Evolutionary conservation across 2,113 vertebrate species (phyloP), one percentile per base, ranked within the genome.

Genomic region (Triplophysa dalaica): DNA sequence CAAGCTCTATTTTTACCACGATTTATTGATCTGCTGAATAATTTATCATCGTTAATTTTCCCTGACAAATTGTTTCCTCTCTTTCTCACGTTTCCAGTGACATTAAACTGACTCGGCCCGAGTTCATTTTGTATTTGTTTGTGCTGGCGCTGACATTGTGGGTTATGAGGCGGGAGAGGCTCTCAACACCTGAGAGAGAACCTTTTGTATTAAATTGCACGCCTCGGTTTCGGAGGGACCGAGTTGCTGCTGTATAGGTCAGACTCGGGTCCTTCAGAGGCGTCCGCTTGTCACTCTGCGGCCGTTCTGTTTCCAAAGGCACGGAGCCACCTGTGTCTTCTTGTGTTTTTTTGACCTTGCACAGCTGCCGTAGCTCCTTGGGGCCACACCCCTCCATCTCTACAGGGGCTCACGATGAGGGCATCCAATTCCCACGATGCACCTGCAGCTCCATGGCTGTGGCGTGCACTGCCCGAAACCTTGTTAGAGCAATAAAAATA

Each of bases 401-500:
- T 54, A 38, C 58, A 26, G 61, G 61, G 48, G 54, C 62, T 24
- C 24, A 5, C 19, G 52, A 79, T 48, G 68, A 77, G 38, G 52
- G 43, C 64, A 75, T 78, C 50, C 70, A 33, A 78, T 81, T 76
- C 68, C 65, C 84, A 81, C 38, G n/a, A 52, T 81, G 78, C 81
- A 81, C 73, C 81, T 80, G 56, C 69, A 74, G 62, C 74, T 26
- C 33, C 17, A 4, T 33, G 6, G 68, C 67, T 48, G 48, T 21
- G 21, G 41, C 58, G 22, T 38, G 8, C 66, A 68, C 60, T 61
- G 74, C 24, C 64, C 45, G 10, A 54, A 58, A 75, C 81, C 84
- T 85, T 66, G 79, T 85, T 85, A 85, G 84, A 78, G 58, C 29
- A 45, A 33, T 83, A 83, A 81, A 85, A 81, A 85, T 85, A 85